A percentile compares a stretch with the other conserved stretches of the same genome.
phyloP scores from a whole-genome alignment of 2,888 invertebrate species.

The Schizotus pectinicornis region DNA sequence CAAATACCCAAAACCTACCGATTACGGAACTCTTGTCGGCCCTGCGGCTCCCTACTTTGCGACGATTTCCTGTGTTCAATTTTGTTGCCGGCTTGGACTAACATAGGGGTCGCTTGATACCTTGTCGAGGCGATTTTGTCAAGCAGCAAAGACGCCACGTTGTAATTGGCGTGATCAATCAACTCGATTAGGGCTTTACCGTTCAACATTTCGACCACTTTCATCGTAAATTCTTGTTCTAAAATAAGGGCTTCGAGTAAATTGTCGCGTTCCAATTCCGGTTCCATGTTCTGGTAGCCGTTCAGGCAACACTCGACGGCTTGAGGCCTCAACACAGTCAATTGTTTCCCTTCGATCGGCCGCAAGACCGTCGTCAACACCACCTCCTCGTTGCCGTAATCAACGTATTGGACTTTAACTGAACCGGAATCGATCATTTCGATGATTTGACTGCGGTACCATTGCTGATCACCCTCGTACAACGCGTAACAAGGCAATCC shows the following conservation, averaged over 20 bases:
- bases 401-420: slow-evolving; percentile 80
- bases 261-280: slow-evolving; percentile 64
- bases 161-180: slow-evolving; percentile 61
- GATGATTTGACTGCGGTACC: slow-evolving; percentile 88
- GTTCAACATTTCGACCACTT: slow-evolving; percentile 63
- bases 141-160: slow-evolving; percentile 53
- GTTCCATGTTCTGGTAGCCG: slow-evolving; percentile 64
- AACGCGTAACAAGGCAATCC: slow-evolving; percentile 79
- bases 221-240: slow-evolving; percentile 67
- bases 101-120: slow-evolving; percentile 51
- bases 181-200: slow-evolving; percentile 68
- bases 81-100: slow-evolving; percentile 53
- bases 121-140: slow-evolving; percentile 52
- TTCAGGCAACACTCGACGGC: slow-evolving; percentile 80
- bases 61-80: slow-evolving; percentile 44
- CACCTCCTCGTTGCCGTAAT: slow-evolving; percentile 94
- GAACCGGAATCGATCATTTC: slow-evolving; percentile 50
- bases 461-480: slow-evolving; percentile 79
- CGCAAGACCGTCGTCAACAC: slow-evolving; percentile 67
- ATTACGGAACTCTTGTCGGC: slow-evolving; percentile 21
- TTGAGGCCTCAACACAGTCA: slow-evolving; percentile 70
- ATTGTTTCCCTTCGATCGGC: slow-evolving; percentile 68
- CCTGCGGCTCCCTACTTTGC: slow-evolving; percentile 1
- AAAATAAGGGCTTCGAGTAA: slow-evolving; percentile 74
- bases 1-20: slow-evolving; percentile 32